phyloP scores from a whole-genome alignment of 2,888 invertebrate genomes.

The Mamestra brassicae region DNA sequence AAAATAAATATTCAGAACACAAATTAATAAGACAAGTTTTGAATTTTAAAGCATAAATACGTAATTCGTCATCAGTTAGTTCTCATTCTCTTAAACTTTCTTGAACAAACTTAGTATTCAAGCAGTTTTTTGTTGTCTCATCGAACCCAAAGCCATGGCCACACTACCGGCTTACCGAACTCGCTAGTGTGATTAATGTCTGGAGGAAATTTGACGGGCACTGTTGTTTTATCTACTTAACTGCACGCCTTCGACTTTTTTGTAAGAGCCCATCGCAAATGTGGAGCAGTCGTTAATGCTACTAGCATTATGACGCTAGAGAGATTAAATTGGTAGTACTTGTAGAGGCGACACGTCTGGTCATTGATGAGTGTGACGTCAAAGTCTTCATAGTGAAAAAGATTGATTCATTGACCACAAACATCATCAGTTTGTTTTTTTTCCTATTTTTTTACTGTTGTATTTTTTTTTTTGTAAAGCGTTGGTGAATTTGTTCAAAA shows the following conservation, averaged over 20 bases:
- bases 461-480: neutral
- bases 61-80: no score
- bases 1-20: no score
- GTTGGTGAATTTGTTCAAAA: no score
- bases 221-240: constrained; percentile 91
- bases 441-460: neutral
- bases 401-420: constrained; percentile 2
- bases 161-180: constrained; percentile 83
- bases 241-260: constrained; percentile 88
- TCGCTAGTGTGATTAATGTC: constrained; percentile 90
- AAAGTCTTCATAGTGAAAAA: neutral
- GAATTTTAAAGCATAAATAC: no score
- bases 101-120: no score
- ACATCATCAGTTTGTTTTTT: neutral
- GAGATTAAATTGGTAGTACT: constrained; percentile 61
- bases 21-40: no score
- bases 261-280: constrained; percentile 77
- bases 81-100: no score
- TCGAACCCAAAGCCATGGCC: constrained; percentile 67
- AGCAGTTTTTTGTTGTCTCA: constrained; percentile 10
- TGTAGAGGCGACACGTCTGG: constrained; percentile 54
- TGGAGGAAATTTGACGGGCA: constrained; percentile 90
- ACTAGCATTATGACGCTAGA: constrained; percentile 76
- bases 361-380: constrained; percentile 18
- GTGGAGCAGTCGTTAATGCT: constrained; percentile 88